phyloP scores from a whole-genome alignment of 2,888 invertebrate genomes.

The Herminia tarsipennalis region DNA sequence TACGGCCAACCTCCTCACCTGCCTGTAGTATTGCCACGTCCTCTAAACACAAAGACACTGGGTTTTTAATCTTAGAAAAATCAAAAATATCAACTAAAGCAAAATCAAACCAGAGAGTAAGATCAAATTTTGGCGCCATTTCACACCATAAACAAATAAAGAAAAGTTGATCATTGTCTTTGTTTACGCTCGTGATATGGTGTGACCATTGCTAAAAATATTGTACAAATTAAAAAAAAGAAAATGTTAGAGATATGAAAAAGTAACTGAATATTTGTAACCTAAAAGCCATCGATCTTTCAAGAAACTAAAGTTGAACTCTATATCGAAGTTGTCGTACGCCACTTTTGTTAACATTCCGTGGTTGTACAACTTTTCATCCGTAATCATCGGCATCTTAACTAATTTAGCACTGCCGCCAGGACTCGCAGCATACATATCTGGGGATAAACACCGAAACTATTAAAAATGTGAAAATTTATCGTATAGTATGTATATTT shows the following conservation, averaged over 20 bases:
- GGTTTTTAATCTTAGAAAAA: not conserved
- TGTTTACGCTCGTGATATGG: no score
- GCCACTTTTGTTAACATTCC: constrained; percentile 58
- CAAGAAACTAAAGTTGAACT: constrained; percentile 55
- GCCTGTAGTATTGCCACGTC: constrained; percentile 58
- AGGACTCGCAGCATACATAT: constrained; percentile 48
- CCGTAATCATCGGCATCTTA: constrained; percentile 51
- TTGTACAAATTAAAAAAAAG: no score
- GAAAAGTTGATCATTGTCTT: no score
- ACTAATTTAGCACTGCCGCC: constrained; percentile 44
- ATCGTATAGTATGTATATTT: no score
- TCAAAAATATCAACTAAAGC: no score
- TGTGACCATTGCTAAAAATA: no score
- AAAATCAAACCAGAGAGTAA: no score
- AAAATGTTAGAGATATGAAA: no score
- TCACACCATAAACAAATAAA: no score
- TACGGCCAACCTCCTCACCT: constrained; percentile 66
- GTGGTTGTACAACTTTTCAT: constrained; percentile 47
- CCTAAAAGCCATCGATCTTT: constrained; percentile 47
- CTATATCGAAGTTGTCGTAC: constrained; percentile 62
- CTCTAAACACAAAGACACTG: constrained; percentile 38
- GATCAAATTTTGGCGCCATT: no score
- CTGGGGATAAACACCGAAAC: constrained; percentile 38
- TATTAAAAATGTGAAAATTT: not conserved
- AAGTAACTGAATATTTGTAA: no score